These are phyloP conservation scores for Xiphorhynchus elegans DNA, from an alignment of 2,113 vertebrate species.

Conservation along the genomic window DNA sequence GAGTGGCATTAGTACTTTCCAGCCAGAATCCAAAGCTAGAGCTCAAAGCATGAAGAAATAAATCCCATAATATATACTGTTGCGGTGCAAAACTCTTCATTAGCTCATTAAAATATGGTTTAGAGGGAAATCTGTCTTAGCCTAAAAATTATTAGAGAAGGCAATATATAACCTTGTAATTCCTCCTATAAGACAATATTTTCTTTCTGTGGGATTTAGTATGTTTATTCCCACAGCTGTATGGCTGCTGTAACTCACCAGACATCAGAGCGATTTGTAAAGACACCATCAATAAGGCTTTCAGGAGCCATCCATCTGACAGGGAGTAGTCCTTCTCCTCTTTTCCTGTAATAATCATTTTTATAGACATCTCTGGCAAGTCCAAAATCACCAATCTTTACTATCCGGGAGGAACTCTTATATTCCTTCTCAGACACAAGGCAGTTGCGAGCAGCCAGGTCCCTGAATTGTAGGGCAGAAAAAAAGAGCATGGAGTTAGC, in stretches of 20 bases:
- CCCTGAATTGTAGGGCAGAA: slow-evolving; percentile 62
- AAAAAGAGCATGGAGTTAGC: background rate
- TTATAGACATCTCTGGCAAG: slow-evolving; percentile 82
- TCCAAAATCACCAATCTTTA: slow-evolving; percentile 84
- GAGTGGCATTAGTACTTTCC: background rate
- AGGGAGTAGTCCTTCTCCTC: slow-evolving; percentile 80
- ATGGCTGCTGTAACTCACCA: slow-evolving; percentile 69
- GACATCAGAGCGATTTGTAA: slow-evolving; percentile 78
- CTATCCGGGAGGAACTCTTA: slow-evolving; percentile 25
- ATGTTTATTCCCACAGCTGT: background rate
- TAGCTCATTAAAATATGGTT: background rate
- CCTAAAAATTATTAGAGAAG: background rate
- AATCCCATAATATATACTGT: background rate
- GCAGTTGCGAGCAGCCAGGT: slow-evolving; percentile 82
- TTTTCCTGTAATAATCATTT: slow-evolving; percentile 84
- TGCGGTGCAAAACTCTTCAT: background rate
- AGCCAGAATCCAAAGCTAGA: background rate
- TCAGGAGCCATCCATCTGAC: slow-evolving; percentile 84
- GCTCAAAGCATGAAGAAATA: background rate
- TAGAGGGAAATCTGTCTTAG: background rate
- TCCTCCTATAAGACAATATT: background rate
- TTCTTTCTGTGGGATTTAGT: background rate
- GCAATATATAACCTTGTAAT: background rate
- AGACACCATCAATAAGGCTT: slow-evolving; percentile 81
- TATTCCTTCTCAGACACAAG: slow-evolving; percentile 80